phyloP scores from a whole-genome alignment of 2,113 vertebrate genomes.

The Pseudopipra pipra region DNA sequence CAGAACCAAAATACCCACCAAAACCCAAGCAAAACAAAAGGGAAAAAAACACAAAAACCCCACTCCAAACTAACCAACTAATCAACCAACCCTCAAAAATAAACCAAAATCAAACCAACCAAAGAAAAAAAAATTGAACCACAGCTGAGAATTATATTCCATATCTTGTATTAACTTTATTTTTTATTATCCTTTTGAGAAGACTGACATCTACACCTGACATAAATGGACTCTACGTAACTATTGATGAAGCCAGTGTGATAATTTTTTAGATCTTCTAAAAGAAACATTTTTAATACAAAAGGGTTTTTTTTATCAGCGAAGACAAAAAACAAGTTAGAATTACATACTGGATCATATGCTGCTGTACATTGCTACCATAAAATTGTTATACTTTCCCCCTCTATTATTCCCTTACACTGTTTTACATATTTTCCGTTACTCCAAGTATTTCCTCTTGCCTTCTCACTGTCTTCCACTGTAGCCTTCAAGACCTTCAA shows the following conservation, averaged over 20 bases:
- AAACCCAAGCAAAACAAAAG: not conserved
- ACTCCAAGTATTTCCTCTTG: not conserved
- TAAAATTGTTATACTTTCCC: not conserved
- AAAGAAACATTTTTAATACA: not conserved
- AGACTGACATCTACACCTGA: not conserved
- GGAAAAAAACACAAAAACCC: not conserved
- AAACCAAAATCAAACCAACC: not conserved
- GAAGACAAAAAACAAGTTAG: not conserved
- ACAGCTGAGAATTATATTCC: not conserved
- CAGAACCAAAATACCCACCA: not conserved
- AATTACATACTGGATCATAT: not conserved
- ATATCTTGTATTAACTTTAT: not conserved
- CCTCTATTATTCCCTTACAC: not conserved
- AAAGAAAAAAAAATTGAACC: not conserved
- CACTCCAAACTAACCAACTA: not conserved
- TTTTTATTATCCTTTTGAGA: not conserved
- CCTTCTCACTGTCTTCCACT: not conserved
- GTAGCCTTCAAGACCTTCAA: not conserved
- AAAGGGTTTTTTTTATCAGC: not conserved
- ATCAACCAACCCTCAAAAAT: too few relatives aligned
- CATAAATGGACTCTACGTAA: not conserved
- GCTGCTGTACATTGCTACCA: not conserved
- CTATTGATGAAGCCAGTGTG: not conserved
- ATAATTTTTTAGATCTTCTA: not conserved
- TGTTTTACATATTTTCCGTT: not conserved